Evolutionary conservation across 2,113 vertebrate genomes (phyloP).

Genomic region (Proterorhinus semilunaris): DNA sequence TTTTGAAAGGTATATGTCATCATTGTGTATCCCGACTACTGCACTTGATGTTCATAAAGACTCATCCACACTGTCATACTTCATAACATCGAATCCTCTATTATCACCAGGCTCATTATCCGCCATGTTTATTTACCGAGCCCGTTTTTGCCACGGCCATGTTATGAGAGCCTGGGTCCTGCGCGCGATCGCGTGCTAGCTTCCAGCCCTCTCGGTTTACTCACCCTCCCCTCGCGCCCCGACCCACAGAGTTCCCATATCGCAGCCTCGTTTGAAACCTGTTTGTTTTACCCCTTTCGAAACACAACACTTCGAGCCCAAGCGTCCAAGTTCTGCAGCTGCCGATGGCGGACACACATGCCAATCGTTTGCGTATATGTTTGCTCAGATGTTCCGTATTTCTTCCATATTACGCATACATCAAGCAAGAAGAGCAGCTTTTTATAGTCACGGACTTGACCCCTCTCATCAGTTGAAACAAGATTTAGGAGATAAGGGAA

Average conservation of each 20-base stretch:
- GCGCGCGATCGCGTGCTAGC: slow-evolving; percentile 7
- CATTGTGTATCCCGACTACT: too few species aligned
- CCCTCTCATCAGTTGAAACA: slow-evolving; percentile 62
- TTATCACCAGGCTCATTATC: neutral
- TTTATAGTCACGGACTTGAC: slow-evolving; percentile 60
- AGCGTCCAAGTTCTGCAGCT: slow-evolving; percentile 23
- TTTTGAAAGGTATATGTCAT: too few species aligned
- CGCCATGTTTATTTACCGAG: neutral
- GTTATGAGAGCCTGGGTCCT: slow-evolving; percentile 3
- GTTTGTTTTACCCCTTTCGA: slow-evolving; percentile 61
- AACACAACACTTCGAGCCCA: slow-evolving; percentile 52
- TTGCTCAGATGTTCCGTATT: slow-evolving; percentile 53
- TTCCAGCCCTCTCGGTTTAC: slow-evolving; percentile 45
- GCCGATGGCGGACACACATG: slow-evolving; percentile 53
- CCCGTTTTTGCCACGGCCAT: slow-evolving; percentile 7
- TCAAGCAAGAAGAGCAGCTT: slow-evolving; percentile 45
- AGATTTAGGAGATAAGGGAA: slow-evolving; percentile 75
- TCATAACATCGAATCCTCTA: too few species aligned
- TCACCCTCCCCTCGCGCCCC: slow-evolving; percentile 14
- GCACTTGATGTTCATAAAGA: too few species aligned
- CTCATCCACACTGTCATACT: too few species aligned
- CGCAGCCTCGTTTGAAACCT: slow-evolving; percentile 59
- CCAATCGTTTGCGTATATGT: slow-evolving; percentile 43
- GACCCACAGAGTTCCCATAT: slow-evolving; percentile 63
- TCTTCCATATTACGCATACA: slow-evolving; percentile 48